Conservation (phyloP, 2,797 vertebrate species). For the Tragelaphus eurycerus region DNA sequence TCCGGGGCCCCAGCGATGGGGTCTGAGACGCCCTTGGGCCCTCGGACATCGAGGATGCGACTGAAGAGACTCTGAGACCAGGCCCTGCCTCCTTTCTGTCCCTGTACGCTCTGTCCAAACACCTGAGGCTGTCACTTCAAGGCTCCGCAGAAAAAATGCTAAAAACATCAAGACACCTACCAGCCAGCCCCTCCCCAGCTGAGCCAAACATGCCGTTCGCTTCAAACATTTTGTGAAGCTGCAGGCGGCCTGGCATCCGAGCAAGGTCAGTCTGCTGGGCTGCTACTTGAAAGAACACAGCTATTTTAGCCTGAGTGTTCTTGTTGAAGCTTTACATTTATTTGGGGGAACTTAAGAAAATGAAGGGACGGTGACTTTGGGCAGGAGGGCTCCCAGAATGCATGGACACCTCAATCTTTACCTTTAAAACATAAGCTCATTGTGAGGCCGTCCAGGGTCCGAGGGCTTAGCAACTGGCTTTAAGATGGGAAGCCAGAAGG, state of each 20-base stretch:
- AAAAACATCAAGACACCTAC: too few species aligned
- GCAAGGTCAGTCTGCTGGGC: background rate
- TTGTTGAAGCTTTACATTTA: rapidly evolving
- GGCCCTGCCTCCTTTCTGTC: background rate
- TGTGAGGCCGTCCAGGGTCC: background rate
- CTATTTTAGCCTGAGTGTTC: background rate
- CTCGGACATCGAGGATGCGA: rapidly evolving
- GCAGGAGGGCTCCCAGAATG: background rate
- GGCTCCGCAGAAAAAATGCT: background rate
- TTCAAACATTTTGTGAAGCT: rapidly evolving
- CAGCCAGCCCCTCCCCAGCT: background rate
- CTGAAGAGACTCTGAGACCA: background rate
- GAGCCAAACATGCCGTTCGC: rapidly evolving
- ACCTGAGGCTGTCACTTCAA: background rate
- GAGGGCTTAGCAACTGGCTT: background rate
- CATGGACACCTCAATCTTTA: background rate
- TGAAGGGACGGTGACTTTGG: background rate
- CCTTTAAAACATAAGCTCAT: background rate
- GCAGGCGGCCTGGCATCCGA: rapidly evolving
- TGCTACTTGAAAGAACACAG: background rate
- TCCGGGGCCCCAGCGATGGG: rapidly evolving
- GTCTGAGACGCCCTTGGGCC: rapidly evolving
- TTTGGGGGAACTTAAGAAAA: background rate
- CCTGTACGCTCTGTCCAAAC: rapidly evolving
- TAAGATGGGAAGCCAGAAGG: background rate